phyloP scores from a whole-genome alignment of 1,140 invertebrate genomes.

The Drosophila ambigua region DNA sequence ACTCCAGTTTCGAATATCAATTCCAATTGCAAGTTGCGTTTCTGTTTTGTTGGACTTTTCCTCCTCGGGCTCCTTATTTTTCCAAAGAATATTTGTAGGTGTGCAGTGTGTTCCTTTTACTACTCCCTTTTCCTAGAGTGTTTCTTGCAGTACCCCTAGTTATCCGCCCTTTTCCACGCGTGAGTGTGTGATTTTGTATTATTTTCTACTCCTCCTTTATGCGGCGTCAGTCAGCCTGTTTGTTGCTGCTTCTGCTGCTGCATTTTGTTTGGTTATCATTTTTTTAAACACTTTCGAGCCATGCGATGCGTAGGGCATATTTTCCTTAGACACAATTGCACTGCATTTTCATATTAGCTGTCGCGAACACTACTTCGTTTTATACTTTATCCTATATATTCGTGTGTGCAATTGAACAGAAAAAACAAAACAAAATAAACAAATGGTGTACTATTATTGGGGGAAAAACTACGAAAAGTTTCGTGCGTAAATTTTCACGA shows the following conservation, averaged over 20 bases:
- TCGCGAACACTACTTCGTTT: too few relatives aligned
- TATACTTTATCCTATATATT: neutral
- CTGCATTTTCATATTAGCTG: too few relatives aligned
- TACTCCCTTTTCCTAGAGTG: too few relatives aligned
- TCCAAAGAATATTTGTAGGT: neutral
- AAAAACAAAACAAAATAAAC: slow-evolving; percentile 50
- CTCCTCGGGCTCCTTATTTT: slow-evolving; percentile 2
- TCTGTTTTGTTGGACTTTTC: slow-evolving; percentile 20
- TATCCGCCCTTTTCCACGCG: slow-evolving; percentile 1
- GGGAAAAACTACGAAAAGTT: slow-evolving; percentile 51
- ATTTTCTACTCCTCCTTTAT: neutral
- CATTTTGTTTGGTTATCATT: slow-evolving; percentile 20
- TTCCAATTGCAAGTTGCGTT: slow-evolving; percentile 57
- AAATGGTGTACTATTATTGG: slow-evolving; percentile 38
- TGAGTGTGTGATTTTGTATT: neutral
- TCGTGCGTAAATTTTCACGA: slow-evolving; percentile 58
- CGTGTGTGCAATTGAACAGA: slow-evolving; percentile 28
- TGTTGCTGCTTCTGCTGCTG: slow-evolving; percentile 46
- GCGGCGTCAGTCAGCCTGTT: slow-evolving; percentile 29
- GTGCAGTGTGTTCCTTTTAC: too few relatives aligned
- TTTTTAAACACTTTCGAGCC: slow-evolving; percentile 8
- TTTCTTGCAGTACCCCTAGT: neutral
- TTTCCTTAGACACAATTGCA: too few relatives aligned
- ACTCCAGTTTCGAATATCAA: slow-evolving; percentile 30
- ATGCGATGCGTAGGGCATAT: neutral